phyloP scores from a whole-genome alignment of 1,140 invertebrate genomes.

The Nasonia giraulti region DNA sequence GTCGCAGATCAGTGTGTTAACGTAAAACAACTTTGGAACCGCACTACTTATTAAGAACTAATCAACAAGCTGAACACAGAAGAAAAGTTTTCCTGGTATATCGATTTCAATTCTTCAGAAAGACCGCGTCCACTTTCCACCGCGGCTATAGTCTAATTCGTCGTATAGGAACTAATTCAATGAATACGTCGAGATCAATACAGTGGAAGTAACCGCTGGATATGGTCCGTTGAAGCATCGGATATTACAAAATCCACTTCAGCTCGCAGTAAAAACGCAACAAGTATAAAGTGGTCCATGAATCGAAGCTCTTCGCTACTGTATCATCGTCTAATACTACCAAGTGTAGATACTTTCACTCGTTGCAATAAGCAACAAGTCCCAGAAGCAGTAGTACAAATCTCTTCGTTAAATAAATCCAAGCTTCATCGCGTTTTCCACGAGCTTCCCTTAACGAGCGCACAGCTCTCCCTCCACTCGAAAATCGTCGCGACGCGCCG shows the following conservation, averaged over 20 bases:
- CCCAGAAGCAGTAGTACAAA: background rate
- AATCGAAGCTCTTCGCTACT: background rate
- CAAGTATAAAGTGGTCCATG: too few relatives aligned
- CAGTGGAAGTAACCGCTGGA: background rate
- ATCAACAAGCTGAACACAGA: background rate
- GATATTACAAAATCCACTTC: background rate
- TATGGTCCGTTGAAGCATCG: too few relatives aligned
- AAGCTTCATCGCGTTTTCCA: background rate
- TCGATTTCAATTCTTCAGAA: background rate
- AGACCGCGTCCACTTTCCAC: background rate
- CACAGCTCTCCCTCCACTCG: background rate
- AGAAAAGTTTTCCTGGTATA: background rate
- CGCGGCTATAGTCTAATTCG: background rate
- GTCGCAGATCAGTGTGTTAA: background rate
- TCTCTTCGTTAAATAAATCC: background rate
- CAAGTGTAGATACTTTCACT: background rate
- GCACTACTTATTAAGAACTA: background rate
- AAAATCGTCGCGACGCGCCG: background rate
- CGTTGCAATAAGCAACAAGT: slow-evolving; percentile 32
- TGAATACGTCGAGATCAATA: background rate
- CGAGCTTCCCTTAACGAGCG: background rate
- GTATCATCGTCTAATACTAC: too few relatives aligned
- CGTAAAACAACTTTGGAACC: background rate
- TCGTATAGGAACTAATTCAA: background rate
- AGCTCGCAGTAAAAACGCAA: background rate